phyloP scores from a whole-genome alignment of 2,888 invertebrate species.

The Rutpela maculata region DNA sequence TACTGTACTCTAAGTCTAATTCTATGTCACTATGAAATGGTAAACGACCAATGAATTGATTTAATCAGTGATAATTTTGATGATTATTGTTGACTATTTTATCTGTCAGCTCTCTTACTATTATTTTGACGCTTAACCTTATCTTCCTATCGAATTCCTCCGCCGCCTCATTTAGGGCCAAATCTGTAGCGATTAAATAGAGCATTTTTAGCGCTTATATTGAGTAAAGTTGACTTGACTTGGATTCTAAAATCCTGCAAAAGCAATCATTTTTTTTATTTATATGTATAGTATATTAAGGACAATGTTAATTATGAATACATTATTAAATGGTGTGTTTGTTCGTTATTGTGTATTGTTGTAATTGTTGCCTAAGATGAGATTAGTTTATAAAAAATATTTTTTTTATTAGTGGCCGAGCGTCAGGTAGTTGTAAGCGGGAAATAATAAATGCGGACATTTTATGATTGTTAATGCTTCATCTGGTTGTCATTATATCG shows the following conservation, averaged over 20 bases:
- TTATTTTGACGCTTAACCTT: not conserved
- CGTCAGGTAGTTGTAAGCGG: too few species aligned
- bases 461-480: too few species aligned
- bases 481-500: too few species aligned
- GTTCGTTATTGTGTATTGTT: slow-evolving; percentile 62
- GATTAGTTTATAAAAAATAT: slow-evolving; percentile 55
- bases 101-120: too few species aligned
- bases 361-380: slow-evolving; percentile 62
- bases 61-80: too few species aligned
- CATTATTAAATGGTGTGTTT: slow-evolving; percentile 60
- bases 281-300: slow-evolving; percentile 47
- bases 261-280: slow-evolving; percentile 53
- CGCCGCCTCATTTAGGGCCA: slow-evolving; percentile 8
- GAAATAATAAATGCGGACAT: too few species aligned
- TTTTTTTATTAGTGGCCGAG: slow-evolving; percentile 21
- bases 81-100: too few species aligned
- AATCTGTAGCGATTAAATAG: slow-evolving; percentile 34
- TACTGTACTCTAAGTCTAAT: too few species aligned
- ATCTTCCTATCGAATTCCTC: not conserved
- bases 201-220: slow-evolving; percentile 41
- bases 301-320: slow-evolving; percentile 39
- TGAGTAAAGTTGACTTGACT: slow-evolving; percentile 51
- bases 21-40: too few species aligned
- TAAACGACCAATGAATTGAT: too few species aligned
- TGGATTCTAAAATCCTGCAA: slow-evolving; percentile 36